Evolutionary conservation across 2,797 vertebrate species (phyloP).

Genomic region (Passerculus sandwichensis): DNA sequence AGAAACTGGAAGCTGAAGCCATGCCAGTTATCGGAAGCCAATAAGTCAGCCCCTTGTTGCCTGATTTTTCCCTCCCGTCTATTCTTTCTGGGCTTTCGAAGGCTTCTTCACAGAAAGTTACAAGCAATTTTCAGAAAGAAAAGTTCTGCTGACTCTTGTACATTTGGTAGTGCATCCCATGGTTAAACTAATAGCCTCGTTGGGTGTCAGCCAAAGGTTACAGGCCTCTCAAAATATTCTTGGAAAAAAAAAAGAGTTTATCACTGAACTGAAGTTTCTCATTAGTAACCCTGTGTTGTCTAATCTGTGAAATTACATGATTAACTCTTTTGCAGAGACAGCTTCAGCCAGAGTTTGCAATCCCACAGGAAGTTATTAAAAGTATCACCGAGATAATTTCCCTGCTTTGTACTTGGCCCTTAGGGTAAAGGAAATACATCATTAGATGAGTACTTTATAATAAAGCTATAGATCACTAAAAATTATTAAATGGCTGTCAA

Average conservation of each 20-base stretch:
- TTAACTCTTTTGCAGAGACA: constrained; percentile 83
- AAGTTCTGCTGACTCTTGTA: constrained; percentile 82
- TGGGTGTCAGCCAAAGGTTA: constrained; percentile 99
- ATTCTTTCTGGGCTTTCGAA: constrained; percentile 61
- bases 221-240: constrained; percentile 94
- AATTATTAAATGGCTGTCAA: constrained; percentile 82
- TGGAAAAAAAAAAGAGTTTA: constrained; percentile 90
- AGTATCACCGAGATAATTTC: constrained; percentile 81
- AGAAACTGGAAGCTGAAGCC: constrained; percentile 76
- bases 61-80: constrained; percentile 35
- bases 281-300: constrained; percentile 93
- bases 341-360: constrained; percentile 71
- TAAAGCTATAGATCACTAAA: constrained; percentile 80
- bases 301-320: constrained; percentile 85
- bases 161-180: constrained; percentile 83
- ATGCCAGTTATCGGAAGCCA: constrained; percentile 77
- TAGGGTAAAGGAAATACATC: constrained; percentile 82
- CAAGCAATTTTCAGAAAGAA: constrained; percentile 75
- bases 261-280: constrained; percentile 90
- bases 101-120: constrained; percentile 73
- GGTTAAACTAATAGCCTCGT: constrained; percentile 93
- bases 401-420: constrained; percentile 80
- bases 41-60: constrained; percentile 67
- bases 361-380: constrained; percentile 89
- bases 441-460: constrained; percentile 80